Evolutionary conservation across 2,888 invertebrate genomes (phyloP), one percentile per base, ranked within the genome.

Genomic region (Machimus rusticus): DNA sequence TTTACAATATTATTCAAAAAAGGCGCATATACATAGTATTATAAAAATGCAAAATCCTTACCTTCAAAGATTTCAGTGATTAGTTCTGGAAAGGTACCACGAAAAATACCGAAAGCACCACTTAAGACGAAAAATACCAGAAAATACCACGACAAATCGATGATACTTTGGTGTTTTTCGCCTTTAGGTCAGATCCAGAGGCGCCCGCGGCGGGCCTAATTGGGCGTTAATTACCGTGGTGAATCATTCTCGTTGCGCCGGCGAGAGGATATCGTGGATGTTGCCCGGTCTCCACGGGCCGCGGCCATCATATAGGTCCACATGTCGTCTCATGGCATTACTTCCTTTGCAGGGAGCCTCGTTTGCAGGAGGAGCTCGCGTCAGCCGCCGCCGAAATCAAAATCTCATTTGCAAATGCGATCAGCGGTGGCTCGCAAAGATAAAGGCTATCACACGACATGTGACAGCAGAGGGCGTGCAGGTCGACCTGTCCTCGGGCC

Each of bases 241-340:
- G 93, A 92, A 89, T 93, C 93, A 89, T 90, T 91, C 89, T 93
- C 92, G 90, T 91, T 91, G 89, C 88, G 85, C 39, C 92, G 91
- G 89, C 92, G 90, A 88, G 89, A 90, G 89, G 92, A 91, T 90
- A 90, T 37, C 89, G 92, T 92, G 89, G 93, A 90, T 89, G 93
- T 93, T 88, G 94, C 94, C 90, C 94, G 93, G 93, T 95, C 95
- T 92, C 95, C 94, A 91, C 95, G 94, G 90, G 95, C 94, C 89
- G 95, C 95, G 89, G 95, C 95, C 93, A 95, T 94, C 93, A 96
- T 95, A 93, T 95, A 95, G 89, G 95, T 95, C 95, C 95, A 95
- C 95, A 95, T 96, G 91, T 92, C 93, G 91, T 91, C 89, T 90
- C 92, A 91, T 92, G 90, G 89, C 92, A 91, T 90, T 86, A 12